A percentile compares a stretch with the other conserved stretches of the same genome.
Evolutionary conservation across 2,888 invertebrate species (phyloP).

Genomic region (Lacanobia oleracea): DNA sequence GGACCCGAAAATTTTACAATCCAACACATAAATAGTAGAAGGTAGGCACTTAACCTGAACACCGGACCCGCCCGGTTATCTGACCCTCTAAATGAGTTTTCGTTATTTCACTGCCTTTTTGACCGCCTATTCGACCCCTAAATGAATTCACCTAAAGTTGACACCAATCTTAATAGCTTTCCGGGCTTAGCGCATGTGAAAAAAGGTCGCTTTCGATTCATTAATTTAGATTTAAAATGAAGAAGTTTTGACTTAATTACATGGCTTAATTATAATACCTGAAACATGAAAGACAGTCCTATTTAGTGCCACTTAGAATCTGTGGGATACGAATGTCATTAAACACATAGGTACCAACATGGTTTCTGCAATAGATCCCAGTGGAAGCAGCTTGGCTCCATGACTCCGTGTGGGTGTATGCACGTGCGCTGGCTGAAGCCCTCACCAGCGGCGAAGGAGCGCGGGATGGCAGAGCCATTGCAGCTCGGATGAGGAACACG

Average conservation of each 20-base stretch:
- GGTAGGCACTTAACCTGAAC: conserved; percentile 56
- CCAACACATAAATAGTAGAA: conserved; percentile 33
- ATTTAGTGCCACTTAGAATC: neutral
- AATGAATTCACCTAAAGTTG: conserved; percentile 65
- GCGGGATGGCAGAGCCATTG: conserved; percentile 95
- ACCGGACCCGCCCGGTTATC: conserved; percentile 54
- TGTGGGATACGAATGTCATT: neutral
- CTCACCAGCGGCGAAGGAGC: conserved; percentile 93
- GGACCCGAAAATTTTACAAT: conserved; percentile 25
- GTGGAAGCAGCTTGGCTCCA: conserved; percentile 98
- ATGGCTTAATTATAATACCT: conserved; percentile 15
- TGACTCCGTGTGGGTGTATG: conserved; percentile 98
- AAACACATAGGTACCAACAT: neutral
- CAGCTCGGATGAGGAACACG: conserved; percentile 93
- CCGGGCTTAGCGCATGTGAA: conserved; percentile 42
- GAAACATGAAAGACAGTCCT: neutral
- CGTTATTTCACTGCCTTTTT: conserved; percentile 63
- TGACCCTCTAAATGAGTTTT: conserved; percentile 68
- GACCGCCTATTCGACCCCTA: conserved; percentile 60
- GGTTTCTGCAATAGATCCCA: conserved; percentile 91
- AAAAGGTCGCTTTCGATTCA: conserved; percentile 48
- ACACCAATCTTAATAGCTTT: conserved; percentile 61
- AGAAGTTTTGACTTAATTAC: conserved; percentile 25
- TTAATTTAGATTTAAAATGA: conserved; percentile 55
- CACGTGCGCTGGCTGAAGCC: conserved; percentile 94